Percentiles rank a stretch among this genome's conserved stretches.
These are phyloP conservation scores for Crematogaster levior DNA, from an alignment of 2,888 invertebrate species.

Conservation along the genomic window DNA sequence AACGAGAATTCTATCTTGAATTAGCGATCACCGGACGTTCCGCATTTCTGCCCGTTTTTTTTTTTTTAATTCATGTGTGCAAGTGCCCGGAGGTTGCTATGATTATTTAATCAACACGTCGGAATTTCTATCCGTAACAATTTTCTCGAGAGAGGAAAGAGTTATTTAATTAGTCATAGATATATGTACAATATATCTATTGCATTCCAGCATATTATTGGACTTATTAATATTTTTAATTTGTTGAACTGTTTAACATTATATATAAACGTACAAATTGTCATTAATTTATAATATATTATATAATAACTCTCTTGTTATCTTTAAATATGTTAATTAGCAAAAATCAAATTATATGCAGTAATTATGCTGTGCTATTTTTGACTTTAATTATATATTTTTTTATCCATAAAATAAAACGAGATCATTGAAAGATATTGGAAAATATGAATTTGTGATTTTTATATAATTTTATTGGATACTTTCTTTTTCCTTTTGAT, in stretches of 20 bases:
- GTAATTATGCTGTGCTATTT: neutral
- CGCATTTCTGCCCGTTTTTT: neutral
- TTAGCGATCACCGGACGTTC: constrained; percentile 18
- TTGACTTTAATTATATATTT: neutral
- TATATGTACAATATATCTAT: constrained; percentile 9
- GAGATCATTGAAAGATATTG: neutral
- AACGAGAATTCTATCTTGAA: constrained; percentile 18
- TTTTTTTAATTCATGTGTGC: constrained; percentile 6
- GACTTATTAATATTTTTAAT: neutral
- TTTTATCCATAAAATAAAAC: neutral
- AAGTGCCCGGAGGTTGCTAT: neutral
- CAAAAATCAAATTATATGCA: neutral
- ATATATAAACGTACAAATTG: constrained; percentile 3
- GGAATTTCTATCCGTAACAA: neutral
- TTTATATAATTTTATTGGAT: neutral
- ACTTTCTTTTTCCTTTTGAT: neutral
- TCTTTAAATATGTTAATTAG: neutral
- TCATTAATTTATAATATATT: constrained; percentile 11
- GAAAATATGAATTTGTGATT: neutral
- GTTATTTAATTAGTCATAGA: constrained; percentile 14
- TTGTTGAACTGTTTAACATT: neutral
- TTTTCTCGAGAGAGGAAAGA: neutral
- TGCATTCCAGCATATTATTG: neutral
- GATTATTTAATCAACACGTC: constrained; percentile 31
- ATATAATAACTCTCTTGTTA: neutral